These are phyloP conservation scores for Hetaerina titia DNA, from an alignment of 2,888 invertebrate species.

Conservation along the genomic window DNA sequence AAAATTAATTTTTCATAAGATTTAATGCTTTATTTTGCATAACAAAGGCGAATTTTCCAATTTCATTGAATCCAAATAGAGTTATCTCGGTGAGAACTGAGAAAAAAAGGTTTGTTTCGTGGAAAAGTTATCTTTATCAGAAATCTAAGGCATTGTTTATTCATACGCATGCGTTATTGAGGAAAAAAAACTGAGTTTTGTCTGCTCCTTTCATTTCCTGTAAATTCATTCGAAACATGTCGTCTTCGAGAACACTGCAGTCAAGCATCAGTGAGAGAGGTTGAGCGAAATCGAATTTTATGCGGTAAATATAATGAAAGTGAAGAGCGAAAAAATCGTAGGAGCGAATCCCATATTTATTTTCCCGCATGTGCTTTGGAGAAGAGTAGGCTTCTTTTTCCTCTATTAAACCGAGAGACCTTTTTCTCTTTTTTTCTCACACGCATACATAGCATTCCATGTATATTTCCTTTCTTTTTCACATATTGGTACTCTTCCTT, in stretches of 20 bases:
- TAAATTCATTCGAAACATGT: not conserved
- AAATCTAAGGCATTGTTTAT: not conserved
- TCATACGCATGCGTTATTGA: not conserved
- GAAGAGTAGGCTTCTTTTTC: not conserved
- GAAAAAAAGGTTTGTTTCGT: not conserved
- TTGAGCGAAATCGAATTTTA: slow-evolving; percentile 17
- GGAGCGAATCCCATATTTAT: not conserved
- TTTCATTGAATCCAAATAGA: not conserved
- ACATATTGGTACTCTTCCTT: too few species aligned
- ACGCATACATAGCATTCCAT: not conserved
- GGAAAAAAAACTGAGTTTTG: not conserved
- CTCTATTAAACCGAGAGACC: not conserved
- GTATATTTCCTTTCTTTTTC: not conserved
- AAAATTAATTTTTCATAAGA: not conserved
- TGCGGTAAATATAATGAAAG: not conserved
- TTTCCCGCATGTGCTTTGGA: not conserved
- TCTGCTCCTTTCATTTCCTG: not conserved
- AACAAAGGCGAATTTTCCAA: not conserved
- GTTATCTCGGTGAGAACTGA: not conserved
- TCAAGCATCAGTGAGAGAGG: not conserved
- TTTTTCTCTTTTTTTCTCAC: not conserved
- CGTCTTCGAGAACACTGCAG: slow-evolving; percentile 9
- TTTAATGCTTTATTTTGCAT: not conserved
- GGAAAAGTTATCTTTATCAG: not conserved
- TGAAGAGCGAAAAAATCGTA: not conserved